Evolutionary conservation across 1,140 invertebrate genomes (phyloP), one percentile per base, ranked within the genome.

Genomic region (Sycophila sp.): DNA sequence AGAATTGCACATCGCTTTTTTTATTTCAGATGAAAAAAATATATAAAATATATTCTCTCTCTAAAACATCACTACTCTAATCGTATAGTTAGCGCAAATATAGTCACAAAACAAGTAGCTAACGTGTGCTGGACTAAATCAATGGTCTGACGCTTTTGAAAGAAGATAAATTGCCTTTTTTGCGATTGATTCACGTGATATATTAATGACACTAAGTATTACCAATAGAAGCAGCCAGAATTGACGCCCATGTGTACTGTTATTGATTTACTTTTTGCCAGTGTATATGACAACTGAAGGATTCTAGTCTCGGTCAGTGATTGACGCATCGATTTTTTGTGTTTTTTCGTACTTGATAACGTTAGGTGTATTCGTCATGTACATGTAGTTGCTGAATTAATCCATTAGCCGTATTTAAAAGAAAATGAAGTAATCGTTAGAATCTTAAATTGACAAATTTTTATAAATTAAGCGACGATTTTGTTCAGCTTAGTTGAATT

Each of bases 281-380:
- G 15, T 60, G 7, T 42, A 69, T 53, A 49, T 62, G 42, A 69
- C 19, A 15, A 55, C 55, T 24, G 53, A 59, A 69, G 45, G 67
- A 69, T 69, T 69, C 67, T 69, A 69, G 67, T 69, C 67, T 36
- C 13, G 34, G 36, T 69, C 66, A 69, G 34, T 60, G 24, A 60
- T 69, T 69, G 42, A 53, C 26, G 38, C 53, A 63, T 69, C 30
- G 47, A 62, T 24, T 60, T 47, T 60, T 49, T 49, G 45, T 59
- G 56, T 69, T 17, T 6, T 59, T 60, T 68, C 56, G 24, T 69
- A 42, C 38, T 59, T 59, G 53, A 68, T 67, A 47, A 45, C n/a
- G n/a, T 40, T 60, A 68, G 19, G 28, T 49, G 36, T 51, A 19
- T 13, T 24, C 42, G 42, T 60, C 45, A 49, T 47, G 32, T 51